Evolutionary conservation across 2,113 vertebrate species (phyloP).

Genomic region (Polypterus bichir): DNA sequence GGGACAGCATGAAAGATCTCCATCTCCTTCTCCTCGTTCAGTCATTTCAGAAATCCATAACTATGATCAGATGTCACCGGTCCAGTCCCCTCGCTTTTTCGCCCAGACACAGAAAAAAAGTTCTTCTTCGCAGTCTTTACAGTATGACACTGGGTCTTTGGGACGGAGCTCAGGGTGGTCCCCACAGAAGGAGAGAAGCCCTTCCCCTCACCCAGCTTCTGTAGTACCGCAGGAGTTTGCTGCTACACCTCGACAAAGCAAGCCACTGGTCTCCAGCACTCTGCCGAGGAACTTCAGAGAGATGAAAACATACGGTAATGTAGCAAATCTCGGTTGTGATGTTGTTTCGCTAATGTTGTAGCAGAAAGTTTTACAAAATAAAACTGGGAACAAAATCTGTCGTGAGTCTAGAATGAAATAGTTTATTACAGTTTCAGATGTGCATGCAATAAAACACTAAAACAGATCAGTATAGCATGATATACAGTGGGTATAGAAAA

Average conservation of each 20-base stretch:
- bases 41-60: conserved; percentile 14
- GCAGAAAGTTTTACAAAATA: too few relatives aligned
- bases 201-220: conserved; percentile 25
- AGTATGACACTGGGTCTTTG: conserved; percentile 15
- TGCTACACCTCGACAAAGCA: not conserved
- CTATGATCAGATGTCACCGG: conserved; percentile 17
- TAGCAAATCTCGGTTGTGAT: too few relatives aligned
- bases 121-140: conserved; percentile 14
- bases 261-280: conserved; percentile 20
- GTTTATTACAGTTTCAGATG: too few relatives aligned
- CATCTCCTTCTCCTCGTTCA: not conserved
- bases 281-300: conserved; percentile 33
- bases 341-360: too few relatives aligned
- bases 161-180: conserved; percentile 25
- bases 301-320: conserved; percentile 28
- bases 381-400: too few relatives aligned
- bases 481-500: too few relatives aligned
- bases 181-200: conserved; percentile 28
- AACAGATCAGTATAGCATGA: too few relatives aligned
- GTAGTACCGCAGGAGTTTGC: too few relatives aligned
- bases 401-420: too few relatives aligned
- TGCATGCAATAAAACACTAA: too few relatives aligned
- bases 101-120: conserved; percentile 18
- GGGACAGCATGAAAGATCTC: not conserved
- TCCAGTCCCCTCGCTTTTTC: conserved; percentile 16